Evolutionary conservation across 1,140 invertebrate genomes (phyloP).

Genomic region (Caenorhabditis remanei): DNA sequence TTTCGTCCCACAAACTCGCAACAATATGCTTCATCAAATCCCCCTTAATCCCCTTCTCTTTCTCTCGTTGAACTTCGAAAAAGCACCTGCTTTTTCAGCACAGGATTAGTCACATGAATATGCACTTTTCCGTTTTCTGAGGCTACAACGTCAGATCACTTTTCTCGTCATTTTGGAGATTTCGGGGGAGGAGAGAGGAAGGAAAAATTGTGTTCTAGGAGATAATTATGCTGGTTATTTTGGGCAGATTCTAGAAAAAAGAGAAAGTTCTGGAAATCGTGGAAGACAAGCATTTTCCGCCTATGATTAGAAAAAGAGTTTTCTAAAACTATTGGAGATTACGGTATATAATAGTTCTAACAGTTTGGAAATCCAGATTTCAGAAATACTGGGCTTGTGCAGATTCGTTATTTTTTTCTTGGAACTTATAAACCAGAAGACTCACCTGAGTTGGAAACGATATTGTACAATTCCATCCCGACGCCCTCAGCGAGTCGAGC

Average conservation of each 20-base stretch:
- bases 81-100: slow-evolving; percentile 10
- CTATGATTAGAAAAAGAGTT: neutral
- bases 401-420: neutral
- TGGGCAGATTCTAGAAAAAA: neutral
- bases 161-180: neutral
- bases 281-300: too few species aligned
- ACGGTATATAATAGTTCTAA: too few species aligned
- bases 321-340: neutral
- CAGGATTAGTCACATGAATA: neutral
- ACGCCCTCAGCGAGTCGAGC: slow-evolving; percentile 36
- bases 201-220: neutral
- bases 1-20: neutral
- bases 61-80: neutral
- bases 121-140: too few species aligned
- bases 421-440: neutral
- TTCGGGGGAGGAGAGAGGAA: neutral
- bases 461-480: slow-evolving; percentile 51
- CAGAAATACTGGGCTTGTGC: neutral
- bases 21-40: too few species aligned
- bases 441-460: slow-evolving; percentile 35
- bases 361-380: neutral
- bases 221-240: neutral
- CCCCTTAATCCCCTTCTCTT: neutral
- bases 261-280: neutral
- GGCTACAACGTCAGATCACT: too few species aligned